Base-by-base conservation (phyloP, 2,113 vertebrate species). In the Corydoras maculifer region DNA sequence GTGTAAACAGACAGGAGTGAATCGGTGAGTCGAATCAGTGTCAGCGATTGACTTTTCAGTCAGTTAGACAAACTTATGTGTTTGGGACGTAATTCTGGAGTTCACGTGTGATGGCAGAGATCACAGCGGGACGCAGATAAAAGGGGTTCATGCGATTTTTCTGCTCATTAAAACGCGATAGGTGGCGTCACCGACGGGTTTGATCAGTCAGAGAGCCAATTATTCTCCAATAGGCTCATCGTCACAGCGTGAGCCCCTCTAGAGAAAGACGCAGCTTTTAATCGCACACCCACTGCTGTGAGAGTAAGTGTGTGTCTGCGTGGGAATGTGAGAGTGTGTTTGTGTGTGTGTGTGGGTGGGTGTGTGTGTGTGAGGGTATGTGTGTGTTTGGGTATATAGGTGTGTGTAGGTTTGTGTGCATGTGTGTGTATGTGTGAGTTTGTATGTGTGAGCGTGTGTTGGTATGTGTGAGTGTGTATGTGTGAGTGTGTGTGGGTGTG, bases 111-210 rank as follows among this genome's bases (percentile, higher is more conserved):
- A 54, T 31, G 55, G 9, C 3, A 64, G 6, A 43, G 10, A 12
- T 53, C 13, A 53, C 10, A 59, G 30, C 13, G 7, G 29, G 30
- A 18, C 4, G 31, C 13, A 70, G 62, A 62, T n/a, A 68, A 18
- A 60, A 14, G n/a, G 15, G 61, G 65, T 77, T 35, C 32, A 25
- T 6, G 48, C 8, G 53, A 58, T 70, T 65, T 74, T 69, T 60
- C 72, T 75, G 49, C 70, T 72, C 69, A 78, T 78, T 78, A 71
- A 72, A 74, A 67, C 29, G 63, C n/a, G 62, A 68, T 71, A 35
- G 51, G 61, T 29, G 63, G 30, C 54, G 65, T 54, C 43, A 69
- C 53, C 31, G 58, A 81, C 63, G 29, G 29, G 12, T 58, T 57
- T 74, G 69, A 62, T 72, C 62, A 78, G 2, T 54, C 65, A 67